Evolutionary conservation across 2,888 invertebrate species (phyloP).

Genomic region (Nipponacmea schrenckii): DNA sequence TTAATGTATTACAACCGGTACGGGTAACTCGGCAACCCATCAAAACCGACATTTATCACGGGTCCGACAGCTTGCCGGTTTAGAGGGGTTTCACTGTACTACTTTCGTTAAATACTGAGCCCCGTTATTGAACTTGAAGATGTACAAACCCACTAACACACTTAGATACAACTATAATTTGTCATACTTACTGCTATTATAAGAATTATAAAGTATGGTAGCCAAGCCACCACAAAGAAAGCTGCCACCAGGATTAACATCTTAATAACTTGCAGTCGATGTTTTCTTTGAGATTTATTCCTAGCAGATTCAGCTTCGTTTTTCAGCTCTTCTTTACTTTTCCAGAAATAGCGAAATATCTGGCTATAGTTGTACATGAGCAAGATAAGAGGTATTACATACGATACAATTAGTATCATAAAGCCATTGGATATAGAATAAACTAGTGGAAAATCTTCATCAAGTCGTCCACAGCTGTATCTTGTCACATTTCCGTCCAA

Average conservation of each 20-base stretch:
- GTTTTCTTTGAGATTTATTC: constrained; percentile 13
- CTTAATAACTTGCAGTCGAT: constrained; percentile 41
- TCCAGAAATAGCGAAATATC: constrained; percentile 28
- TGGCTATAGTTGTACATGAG: constrained; percentile 29
- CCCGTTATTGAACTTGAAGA: too few relatives aligned
- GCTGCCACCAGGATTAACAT: constrained; percentile 44
- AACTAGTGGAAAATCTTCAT: neutral
- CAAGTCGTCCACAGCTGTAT: constrained; percentile 19
- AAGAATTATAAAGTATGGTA: constrained; percentile 45
- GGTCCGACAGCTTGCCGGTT: too few relatives aligned
- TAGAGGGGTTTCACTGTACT: too few relatives aligned
- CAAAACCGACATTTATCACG: too few relatives aligned
- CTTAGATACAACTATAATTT: too few relatives aligned
- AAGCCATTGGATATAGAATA: constrained; percentile 36
- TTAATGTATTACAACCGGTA: too few relatives aligned
- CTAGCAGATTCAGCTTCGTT: neutral
- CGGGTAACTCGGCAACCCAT: too few relatives aligned
- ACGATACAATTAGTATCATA: constrained; percentile 36
- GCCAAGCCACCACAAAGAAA: constrained; percentile 49
- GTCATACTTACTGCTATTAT: constrained; percentile 42
- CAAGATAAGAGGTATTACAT: constrained; percentile 39
- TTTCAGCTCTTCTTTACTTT: neutral
- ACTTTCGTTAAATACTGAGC: too few relatives aligned
- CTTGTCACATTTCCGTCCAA: neutral
- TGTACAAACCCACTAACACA: too few relatives aligned